Evolutionary conservation across 2,888 invertebrate genomes (phyloP).

Genomic region (Eilema griseolum): DNA sequence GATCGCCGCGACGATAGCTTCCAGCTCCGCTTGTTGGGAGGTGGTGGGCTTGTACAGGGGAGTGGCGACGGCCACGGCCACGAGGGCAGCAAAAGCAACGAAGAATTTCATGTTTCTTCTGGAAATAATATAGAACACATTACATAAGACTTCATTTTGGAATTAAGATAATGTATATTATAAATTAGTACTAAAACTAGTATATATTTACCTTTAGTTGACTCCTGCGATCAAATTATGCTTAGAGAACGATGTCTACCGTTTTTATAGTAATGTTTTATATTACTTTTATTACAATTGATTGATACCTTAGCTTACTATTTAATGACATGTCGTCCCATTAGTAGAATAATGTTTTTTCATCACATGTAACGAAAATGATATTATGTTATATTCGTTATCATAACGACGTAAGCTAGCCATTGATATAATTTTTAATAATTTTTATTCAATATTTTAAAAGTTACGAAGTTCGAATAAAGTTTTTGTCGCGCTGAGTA

Average conservation of each 20-base stretch:
- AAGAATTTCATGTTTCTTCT: conserved; percentile 63
- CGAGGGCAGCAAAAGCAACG: conserved; percentile 59
- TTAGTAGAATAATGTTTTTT: too few relatives aligned
- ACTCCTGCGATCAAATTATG: conserved; percentile 7
- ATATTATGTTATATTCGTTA: too few relatives aligned
- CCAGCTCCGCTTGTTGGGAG: conserved; percentile 27
- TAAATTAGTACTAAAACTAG: too few relatives aligned
- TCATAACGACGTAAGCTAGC: too few relatives aligned
- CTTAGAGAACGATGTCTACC: not conserved
- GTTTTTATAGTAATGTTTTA: conserved; percentile 6
- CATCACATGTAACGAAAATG: too few relatives aligned
- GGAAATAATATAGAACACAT: too few relatives aligned
- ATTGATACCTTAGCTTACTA: not conserved
- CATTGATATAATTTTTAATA: too few relatives aligned
- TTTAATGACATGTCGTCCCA: not conserved
- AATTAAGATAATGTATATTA: too few relatives aligned
- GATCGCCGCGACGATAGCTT: conserved; percentile 55
- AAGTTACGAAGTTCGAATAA: too few relatives aligned
- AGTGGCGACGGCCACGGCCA: conserved; percentile 58
- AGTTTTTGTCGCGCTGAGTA: too few relatives aligned
- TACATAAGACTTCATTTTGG: too few relatives aligned
- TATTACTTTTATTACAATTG: not conserved
- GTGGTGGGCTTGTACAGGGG: conserved; percentile 35
- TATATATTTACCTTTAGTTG: conserved; percentile 17
- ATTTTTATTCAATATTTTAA: too few relatives aligned